Conservation (phyloP, 2,113 vertebrate species). For the Amphiprion percula region DNA sequence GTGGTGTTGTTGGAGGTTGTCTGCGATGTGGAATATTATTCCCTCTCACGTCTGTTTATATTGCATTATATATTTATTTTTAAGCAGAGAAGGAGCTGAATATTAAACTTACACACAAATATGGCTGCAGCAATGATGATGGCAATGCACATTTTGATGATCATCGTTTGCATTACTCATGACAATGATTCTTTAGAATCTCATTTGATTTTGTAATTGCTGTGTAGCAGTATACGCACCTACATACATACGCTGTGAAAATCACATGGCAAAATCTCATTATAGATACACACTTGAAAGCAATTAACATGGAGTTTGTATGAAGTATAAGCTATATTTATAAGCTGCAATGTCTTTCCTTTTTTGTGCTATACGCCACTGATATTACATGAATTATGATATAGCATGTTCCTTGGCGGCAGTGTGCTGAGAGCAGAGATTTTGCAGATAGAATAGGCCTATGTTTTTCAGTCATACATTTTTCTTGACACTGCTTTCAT, state of each 20-base stretch:
- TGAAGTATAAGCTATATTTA: constrained; percentile 61
- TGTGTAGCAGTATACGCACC: constrained; percentile 26
- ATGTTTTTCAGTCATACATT: constrained; percentile 86
- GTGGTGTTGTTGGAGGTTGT: constrained; percentile 76
- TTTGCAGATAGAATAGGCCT: constrained; percentile 80
- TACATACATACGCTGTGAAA: constrained; percentile 52
- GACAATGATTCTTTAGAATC: constrained; percentile 64
- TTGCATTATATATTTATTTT: constrained; percentile 85
- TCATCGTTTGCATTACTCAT: constrained; percentile 68
- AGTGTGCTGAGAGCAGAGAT: constrained; percentile 80
- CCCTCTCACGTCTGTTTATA: constrained; percentile 85
- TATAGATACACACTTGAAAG: constrained; percentile 52
- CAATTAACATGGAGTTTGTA: constrained; percentile 65
- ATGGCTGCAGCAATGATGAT: constrained; percentile 54
- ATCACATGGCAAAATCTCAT: constrained; percentile 49
- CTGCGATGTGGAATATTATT: constrained; percentile 84
- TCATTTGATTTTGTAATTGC: constrained; percentile 73
- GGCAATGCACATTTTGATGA: constrained; percentile 64
- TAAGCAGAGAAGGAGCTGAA: constrained; percentile 73
- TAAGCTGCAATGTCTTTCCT: constrained; percentile 49
- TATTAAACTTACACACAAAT: constrained; percentile 80
- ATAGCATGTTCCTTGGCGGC: constrained; percentile 60
- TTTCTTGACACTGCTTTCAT: constrained; percentile 87
- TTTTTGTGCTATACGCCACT: constrained; percentile 33
- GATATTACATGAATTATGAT: constrained; percentile 74